Base-by-base conservation (phyloP, 2,888 invertebrate species). In the Elaeidobius kamerunicus region DNA sequence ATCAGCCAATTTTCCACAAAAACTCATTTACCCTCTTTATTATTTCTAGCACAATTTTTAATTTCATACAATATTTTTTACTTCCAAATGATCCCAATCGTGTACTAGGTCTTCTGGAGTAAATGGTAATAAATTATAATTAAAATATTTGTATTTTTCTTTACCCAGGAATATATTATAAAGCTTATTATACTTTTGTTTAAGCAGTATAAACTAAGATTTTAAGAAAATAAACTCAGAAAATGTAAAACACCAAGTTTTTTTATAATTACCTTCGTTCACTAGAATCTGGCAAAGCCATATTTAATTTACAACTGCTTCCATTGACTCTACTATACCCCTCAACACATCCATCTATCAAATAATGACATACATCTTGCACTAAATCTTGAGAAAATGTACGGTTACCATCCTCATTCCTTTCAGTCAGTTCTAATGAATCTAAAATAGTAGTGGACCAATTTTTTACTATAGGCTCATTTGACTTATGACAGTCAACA, bases 361-460 rank as follows among this genome's bases (percentile, higher is more conserved):
- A 62, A 63, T 64, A 68, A 38, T 71, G 65, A 4, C 66, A 63
- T 12, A 76, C 67, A 41, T 76, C 74, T 3, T 56, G 50, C 11
- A 67, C 61, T 12, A 69, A 62, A 39, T 60, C 58, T 3, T 56
- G n/a, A n/a, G n/a, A 45, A 35, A 62, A 28, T n/a, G 27, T n/a
- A 2, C 12, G 60, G 30, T 53, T 61, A 19, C 63, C 65, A 56
- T 60, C 44, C 15, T 59, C 59, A 34, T 56, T 60, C 41, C 69
- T 67, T 61, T 76, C 74, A 2, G 56, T 51, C 11, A 75, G 56
- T 32, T 74, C 74, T 36, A 76, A 62, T 62, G 72, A 73, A 19
- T 76, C 71, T 51, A 69, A 70, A 15, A 65, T 44, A 47, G 65
- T 63, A 6, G 55, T 32, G n/a, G 64, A 49, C 53, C 63, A 63